phyloP scores from a whole-genome alignment of 2,888 invertebrate species.

The Tryphoninae sp. region DNA sequence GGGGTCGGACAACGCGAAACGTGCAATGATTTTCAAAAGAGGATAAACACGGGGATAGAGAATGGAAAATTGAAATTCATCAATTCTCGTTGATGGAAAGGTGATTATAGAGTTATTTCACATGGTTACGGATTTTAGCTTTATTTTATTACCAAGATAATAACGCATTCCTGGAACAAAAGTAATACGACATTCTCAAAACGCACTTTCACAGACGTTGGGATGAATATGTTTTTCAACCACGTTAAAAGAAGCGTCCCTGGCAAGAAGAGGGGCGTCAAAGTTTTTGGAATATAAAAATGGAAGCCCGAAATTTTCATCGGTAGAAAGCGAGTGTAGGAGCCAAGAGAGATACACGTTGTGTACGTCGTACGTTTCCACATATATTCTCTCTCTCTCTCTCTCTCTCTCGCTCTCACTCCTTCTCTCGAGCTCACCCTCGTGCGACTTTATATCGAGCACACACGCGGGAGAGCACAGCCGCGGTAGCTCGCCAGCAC shows the following conservation, averaged over 20 bases:
- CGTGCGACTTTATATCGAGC: conserved; percentile 66
- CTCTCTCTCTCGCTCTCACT: conserved; percentile 30
- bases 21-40: conserved; percentile 30
- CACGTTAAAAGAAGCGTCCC: too few relatives aligned
- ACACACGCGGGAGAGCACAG: conserved; percentile 42
- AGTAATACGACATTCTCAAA: too few relatives aligned
- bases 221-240: too few relatives aligned
- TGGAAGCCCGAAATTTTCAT: not conserved
- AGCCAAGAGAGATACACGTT: not conserved
- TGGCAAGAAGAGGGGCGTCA: too few relatives aligned
- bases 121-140: too few relatives aligned
- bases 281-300: too few relatives aligned
- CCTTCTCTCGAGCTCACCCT: conserved; percentile 53
- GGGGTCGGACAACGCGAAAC: conserved; percentile 7
- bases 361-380: conserved; percentile 40
- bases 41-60: conserved; percentile 23
- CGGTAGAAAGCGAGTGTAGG: conserved; percentile 2
- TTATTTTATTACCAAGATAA: too few relatives aligned
- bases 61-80: conserved; percentile 9
- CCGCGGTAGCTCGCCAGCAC: conserved; percentile 43
- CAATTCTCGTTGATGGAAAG: conserved; percentile 28
- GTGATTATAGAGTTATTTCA: conserved; percentile 14
- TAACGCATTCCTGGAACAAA: too few relatives aligned
- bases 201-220: too few relatives aligned
- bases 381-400: conserved; percentile 51